Conservation (phyloP, 2,113 vertebrate genomes). For the Ptilonorhynchus violaceus region DNA sequence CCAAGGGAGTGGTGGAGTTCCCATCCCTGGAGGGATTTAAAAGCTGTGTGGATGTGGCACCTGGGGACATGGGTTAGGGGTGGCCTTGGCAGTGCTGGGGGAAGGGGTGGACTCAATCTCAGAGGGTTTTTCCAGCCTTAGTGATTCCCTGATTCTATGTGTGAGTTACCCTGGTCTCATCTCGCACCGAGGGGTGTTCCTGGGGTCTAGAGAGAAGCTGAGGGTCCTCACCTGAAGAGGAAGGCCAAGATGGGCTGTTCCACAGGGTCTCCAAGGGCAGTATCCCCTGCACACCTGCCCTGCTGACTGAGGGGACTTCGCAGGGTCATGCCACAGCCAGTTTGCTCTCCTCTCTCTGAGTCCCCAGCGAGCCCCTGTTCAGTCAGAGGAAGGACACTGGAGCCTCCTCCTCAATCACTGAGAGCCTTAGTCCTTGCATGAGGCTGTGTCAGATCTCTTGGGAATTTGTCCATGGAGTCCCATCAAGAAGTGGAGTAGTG, state of each 20-base stretch:
- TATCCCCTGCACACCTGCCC: neutral
- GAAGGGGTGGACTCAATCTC: neutral
- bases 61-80: neutral
- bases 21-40: neutral
- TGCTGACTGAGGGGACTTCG: neutral
- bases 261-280: neutral
- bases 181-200: neutral
- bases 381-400: neutral
- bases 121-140: neutral
- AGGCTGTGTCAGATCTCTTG: neutral
- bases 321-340: no score
- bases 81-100: neutral
- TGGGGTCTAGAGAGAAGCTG: neutral
- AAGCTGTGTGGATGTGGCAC: neutral
- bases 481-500: neutral
- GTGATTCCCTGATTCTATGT: neutral
- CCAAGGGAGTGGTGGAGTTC: neutral
- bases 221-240: neutral
- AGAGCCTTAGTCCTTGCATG: fast-evolving
- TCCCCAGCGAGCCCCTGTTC: fast-evolving
- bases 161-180: neutral
- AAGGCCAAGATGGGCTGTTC: neutral
- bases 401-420: neutral
- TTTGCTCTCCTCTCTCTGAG: neutral
- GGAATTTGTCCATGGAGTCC: neutral